Base-by-base conservation (phyloP, 2,888 invertebrate species). In the Andrena hattorfiana region DNA sequence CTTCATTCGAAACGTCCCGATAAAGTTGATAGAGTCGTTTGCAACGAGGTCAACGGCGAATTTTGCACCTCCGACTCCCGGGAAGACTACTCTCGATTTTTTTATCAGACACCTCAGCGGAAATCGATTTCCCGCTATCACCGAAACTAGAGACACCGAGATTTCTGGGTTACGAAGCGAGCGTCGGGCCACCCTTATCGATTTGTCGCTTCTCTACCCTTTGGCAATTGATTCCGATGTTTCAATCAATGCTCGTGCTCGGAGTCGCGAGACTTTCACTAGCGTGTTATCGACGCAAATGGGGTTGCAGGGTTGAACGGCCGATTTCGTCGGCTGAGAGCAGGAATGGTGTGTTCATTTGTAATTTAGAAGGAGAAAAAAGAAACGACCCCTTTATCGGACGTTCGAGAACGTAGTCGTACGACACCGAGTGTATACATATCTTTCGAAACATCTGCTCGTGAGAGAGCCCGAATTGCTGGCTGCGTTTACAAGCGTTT, bases 21-120 rank as follows among this genome's bases (percentile, higher is more conserved):
- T 75, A 42, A 67, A 67, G 62, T 35, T 42, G 76, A 67, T 51
- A 28, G 59, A 62, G 32, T 16, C 23, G 66, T 35, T 51, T 13
- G 30, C 42, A 30, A 28, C 30, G 20, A 20, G 67, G 76, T 51
- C 76, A 78, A 75, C 76, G 77, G 76, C 42, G 60, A 78, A 75
- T 78, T 78, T 78, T 75, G 67, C 77, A 78, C 77, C 66, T 51
- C 13, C 35, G 56, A 67, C 49, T 64, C 59, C 48, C 56, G 26
- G 59, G 51, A 10, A 35, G 30, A 32, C 28, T 10, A 30, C 74
- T 66, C 20, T 32, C 35, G 56, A 60, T 54, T 71, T 71, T 51
- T 71, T 32, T 49, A 68, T 51, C 77, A 28, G 26, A 23, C 67
- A 42, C 20, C 35, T 67, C 60, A 23, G 8, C 32, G 35, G 49